Evolutionary conservation across 2,113 vertebrate species (phyloP).

Genomic region (Phyllostomus hastatus): DNA sequence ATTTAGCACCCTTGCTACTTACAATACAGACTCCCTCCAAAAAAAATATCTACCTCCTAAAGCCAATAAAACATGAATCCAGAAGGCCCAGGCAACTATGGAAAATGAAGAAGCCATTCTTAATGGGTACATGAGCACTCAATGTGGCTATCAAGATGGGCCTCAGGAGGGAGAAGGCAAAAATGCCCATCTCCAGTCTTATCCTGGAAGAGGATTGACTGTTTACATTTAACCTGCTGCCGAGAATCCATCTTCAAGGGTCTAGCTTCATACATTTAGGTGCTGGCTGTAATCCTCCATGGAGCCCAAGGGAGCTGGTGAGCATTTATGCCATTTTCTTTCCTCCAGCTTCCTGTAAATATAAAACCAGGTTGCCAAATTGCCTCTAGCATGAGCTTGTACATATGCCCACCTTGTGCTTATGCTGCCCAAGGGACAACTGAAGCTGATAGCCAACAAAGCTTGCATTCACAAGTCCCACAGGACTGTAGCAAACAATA

Average conservation of each 20-base stretch:
- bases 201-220: neutral
- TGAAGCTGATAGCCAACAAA: neutral
- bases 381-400: neutral
- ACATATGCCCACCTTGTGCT: neutral
- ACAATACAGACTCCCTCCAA: neutral
- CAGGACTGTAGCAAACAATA: neutral
- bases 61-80: neutral
- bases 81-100: neutral
- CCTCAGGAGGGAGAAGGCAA: neutral
- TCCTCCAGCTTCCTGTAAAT: neutral
- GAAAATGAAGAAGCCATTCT: neutral
- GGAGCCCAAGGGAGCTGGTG: neutral
- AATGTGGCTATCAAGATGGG: neutral
- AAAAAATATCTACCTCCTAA: neutral
- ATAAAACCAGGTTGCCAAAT: neutral
- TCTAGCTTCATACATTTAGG: neutral
- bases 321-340: neutral
- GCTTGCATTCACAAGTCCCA: neutral
- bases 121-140: neutral
- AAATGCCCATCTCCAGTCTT: neutral
- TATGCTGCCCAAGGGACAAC: neutral
- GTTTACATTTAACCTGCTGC: neutral
- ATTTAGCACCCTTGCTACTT: neutral
- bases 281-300: neutral
- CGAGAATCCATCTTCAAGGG: neutral